Percentiles rank a stretch among this genome's conserved stretches.
These are phyloP conservation scores for Poeciliopsis turneri DNA, from an alignment of 2,797 vertebrate species.

Conservation along the genomic window DNA sequence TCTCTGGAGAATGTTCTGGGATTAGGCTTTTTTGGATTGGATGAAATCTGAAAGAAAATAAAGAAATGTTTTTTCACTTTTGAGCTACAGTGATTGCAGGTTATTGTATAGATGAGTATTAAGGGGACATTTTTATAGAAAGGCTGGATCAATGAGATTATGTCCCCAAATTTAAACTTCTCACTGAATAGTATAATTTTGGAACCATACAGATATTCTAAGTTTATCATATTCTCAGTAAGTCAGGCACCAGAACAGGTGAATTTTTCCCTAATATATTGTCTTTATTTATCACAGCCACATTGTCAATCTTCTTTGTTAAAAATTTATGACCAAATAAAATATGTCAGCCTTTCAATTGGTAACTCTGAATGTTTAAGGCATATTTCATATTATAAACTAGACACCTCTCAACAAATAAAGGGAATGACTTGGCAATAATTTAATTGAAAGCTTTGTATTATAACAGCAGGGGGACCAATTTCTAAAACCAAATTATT, in stretches of 20 bases:
- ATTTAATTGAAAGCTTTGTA: constrained; percentile 37
- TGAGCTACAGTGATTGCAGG: background rate
- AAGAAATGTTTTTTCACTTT: background rate
- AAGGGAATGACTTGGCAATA: constrained; percentile 55
- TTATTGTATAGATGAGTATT: background rate
- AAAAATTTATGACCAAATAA: background rate
- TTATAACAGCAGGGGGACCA: constrained; percentile 24
- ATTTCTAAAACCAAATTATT: constrained; percentile 33
- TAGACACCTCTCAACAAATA: constrained; percentile 31
- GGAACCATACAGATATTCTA: background rate
- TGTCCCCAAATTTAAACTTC: background rate
- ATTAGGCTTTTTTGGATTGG: too few species aligned
- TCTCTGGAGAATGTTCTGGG: background rate
- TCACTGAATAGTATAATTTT: background rate
- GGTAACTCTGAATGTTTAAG: constrained; percentile 6
- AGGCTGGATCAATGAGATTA: background rate
- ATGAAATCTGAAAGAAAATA: background rate
- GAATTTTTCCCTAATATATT: background rate
- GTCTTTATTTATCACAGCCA: background rate
- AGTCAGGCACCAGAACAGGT: background rate
- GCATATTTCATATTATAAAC: constrained; percentile 14
- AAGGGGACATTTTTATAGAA: background rate
- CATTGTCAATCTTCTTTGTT: background rate
- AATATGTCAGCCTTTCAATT: background rate
- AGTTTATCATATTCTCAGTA: background rate